Evolutionary conservation across 1,140 invertebrate genomes (phyloP).

Genomic region (Dendroctonus valens): DNA sequence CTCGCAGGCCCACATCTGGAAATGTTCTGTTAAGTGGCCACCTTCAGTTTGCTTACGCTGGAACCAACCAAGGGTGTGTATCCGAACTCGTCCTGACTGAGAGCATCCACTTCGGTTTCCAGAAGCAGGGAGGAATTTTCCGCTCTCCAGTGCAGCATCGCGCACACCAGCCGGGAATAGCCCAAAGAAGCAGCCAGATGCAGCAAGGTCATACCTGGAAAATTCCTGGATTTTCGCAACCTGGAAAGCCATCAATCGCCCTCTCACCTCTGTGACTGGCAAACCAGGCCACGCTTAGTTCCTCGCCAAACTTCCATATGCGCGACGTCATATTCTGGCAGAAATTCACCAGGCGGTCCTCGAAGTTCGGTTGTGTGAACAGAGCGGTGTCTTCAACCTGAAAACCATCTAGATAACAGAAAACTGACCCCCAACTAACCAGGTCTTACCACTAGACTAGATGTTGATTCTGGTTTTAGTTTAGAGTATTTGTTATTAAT

Average conservation of each 20-base stretch:
- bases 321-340: constrained; percentile 69
- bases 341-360: constrained; percentile 79
- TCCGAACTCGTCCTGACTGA: constrained; percentile 83
- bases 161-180: constrained; percentile 77
- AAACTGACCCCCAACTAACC: too few relatives aligned
- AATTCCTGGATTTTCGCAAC: not conserved
- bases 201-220: constrained; percentile 70
- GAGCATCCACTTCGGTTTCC: constrained; percentile 88
- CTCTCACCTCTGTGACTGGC: constrained; percentile 56
- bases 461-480: too few relatives aligned
- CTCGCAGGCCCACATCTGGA: constrained; percentile 85
- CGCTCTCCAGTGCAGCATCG: constrained; percentile 81
- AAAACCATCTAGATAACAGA: not conserved
- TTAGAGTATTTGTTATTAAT: too few relatives aligned
- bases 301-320: constrained; percentile 56
- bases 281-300: constrained; percentile 49
- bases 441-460: too few relatives aligned
- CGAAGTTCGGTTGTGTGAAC: constrained; percentile 69
- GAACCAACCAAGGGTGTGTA: constrained; percentile 77
- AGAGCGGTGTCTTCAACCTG: constrained; percentile 64
- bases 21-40: constrained; percentile 20
- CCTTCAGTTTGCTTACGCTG: too few relatives aligned
- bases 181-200: constrained; percentile 88
- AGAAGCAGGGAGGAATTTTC: constrained; percentile 84
- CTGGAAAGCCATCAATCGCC: too few relatives aligned